Conservation (phyloP, 2,113 vertebrate genomes). For the Oreocharis arfaki region DNA sequence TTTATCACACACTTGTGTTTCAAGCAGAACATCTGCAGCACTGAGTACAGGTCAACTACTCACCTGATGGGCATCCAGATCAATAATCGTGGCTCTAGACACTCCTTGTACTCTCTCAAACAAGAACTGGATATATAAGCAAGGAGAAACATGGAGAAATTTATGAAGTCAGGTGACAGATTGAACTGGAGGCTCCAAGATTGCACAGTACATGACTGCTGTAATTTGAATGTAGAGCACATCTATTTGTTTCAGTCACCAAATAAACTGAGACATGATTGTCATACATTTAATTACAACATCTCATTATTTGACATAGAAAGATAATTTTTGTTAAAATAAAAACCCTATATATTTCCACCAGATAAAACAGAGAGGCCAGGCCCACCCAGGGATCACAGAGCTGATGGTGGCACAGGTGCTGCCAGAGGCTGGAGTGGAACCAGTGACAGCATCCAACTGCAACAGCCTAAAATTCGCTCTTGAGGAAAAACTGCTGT, state of each 20-base stretch:
- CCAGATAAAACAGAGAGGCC: not conserved
- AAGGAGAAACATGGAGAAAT: not conserved
- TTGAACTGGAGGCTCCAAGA: not conserved
- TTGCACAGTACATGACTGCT: not conserved
- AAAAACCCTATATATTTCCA: not conserved
- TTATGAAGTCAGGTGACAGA: not conserved
- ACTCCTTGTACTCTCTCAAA: slow-evolving; percentile 92
- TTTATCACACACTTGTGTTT: not conserved
- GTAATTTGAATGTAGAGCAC: fast-evolving
- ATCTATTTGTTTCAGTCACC: not conserved
- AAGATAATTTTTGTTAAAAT: not conserved
- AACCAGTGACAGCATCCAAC: not conserved
- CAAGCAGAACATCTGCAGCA: not conserved
- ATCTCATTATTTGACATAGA: not conserved
- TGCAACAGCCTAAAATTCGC: not conserved
- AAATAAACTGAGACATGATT: not conserved
- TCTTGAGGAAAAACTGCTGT: not conserved
- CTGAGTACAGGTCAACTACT: slow-evolving; percentile 7
- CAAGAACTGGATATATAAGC: slow-evolving; percentile 80
- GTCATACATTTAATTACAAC: not conserved
- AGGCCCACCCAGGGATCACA: not conserved
- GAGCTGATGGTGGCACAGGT: not conserved
- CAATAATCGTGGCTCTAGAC: slow-evolving; percentile 89
- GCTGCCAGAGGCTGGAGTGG: not conserved
- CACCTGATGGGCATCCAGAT: slow-evolving; percentile 97